Percentiles rank a stretch among this genome's conserved stretches.
Conservation (phyloP, 2,113 vertebrate genomes). For the Charina bottae region DNA sequence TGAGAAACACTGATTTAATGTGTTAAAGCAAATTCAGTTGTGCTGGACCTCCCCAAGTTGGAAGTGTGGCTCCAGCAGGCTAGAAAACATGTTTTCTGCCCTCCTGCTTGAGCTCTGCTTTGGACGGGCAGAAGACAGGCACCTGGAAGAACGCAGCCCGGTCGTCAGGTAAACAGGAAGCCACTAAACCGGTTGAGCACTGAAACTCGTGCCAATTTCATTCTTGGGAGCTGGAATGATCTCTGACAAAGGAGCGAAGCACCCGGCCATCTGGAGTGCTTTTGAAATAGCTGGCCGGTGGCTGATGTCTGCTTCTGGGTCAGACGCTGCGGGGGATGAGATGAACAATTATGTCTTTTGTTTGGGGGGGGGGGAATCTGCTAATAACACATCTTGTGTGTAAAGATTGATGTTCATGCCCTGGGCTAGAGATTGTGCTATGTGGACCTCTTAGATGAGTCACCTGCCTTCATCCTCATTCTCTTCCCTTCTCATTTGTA, state of each 20-base stretch:
- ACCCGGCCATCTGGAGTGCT: neutral
- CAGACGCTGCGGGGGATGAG: neutral
- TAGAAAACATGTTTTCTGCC: neutral
- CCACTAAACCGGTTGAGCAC: neutral
- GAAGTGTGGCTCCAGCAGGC: neutral
- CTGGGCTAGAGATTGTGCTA: too few species aligned
- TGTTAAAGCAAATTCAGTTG: neutral
- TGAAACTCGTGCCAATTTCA: neutral
- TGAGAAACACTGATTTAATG: neutral
- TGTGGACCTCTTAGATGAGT: too few species aligned
- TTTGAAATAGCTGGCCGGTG: neutral
- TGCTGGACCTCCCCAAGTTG: neutral
- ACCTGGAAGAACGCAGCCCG: neutral
- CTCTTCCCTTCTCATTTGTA: neutral
- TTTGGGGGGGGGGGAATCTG: neutral
- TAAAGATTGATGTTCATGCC: too few species aligned
- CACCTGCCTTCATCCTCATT: neutral
- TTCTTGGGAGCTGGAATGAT: neutral
- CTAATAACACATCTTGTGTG: neutral
- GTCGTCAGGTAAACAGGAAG: slow-evolving; percentile 17
- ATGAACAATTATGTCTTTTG: neutral
- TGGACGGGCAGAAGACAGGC: neutral
- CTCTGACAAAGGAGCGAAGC: neutral
- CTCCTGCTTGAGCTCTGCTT: neutral
- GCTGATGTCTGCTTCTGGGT: neutral